Percentiles rank a stretch among this genome's conserved stretches.
Conservation (phyloP, 23 tunicate species). For the Botrylloides violaceus region DNA sequence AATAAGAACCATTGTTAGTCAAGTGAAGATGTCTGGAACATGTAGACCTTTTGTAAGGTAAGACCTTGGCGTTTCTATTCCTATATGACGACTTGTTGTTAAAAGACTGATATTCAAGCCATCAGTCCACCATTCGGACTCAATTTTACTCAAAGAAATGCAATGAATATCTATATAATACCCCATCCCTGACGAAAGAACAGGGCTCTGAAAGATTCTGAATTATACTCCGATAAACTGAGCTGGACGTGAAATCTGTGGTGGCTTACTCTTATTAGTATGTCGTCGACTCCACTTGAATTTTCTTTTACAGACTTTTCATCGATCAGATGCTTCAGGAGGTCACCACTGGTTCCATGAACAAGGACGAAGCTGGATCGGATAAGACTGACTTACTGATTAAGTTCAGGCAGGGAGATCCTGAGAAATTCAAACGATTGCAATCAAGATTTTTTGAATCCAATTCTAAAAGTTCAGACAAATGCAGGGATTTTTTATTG, state of each 20-base stretch:
- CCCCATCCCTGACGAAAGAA: too few species aligned
- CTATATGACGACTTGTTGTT: too few species aligned
- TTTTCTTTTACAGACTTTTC: not conserved
- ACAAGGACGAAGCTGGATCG: not conserved
- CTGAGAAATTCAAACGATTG: constrained; percentile 38
- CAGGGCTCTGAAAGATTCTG: too few species aligned
- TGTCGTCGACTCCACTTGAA: not conserved
- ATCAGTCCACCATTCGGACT: too few species aligned
- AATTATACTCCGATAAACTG: too few species aligned
- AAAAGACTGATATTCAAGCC: too few species aligned
- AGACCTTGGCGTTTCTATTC: too few species aligned
- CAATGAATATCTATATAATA: too few species aligned
- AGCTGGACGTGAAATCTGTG: too few species aligned
- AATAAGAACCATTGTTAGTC: not conserved
- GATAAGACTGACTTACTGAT: not conserved
- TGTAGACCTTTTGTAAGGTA: not conserved
- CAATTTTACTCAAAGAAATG: too few species aligned
- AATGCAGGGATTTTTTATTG: constrained; percentile 12
- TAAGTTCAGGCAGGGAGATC: constrained; percentile 32
- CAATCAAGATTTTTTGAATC: constrained; percentile 41
- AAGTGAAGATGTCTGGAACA: not conserved
- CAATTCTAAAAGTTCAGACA: constrained; percentile 22
- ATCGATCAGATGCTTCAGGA: constrained; percentile 13
- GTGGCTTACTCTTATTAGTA: too few species aligned
- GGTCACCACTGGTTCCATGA: not conserved